phyloP scores from a whole-genome alignment of 2,797 vertebrate species.

The Cryptoprocta ferox region DNA sequence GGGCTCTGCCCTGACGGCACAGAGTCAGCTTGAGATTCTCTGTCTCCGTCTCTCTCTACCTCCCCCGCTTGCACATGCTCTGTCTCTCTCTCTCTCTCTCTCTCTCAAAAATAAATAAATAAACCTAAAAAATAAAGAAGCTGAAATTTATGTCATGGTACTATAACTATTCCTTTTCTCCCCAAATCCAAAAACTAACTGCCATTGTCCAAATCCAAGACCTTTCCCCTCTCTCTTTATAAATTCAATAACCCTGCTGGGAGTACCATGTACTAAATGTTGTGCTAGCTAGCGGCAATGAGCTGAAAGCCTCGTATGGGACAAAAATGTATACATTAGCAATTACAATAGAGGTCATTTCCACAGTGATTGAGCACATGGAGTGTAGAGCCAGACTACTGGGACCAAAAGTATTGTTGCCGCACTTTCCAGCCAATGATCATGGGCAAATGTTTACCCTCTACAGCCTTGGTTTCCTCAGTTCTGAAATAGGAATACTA shows the following conservation, averaged over 20 bases:
- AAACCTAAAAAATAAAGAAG: background rate
- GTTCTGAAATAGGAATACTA: background rate
- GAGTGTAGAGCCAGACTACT: background rate
- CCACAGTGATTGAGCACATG: background rate
- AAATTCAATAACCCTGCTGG: background rate
- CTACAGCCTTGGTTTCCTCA: background rate
- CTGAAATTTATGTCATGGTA: background rate
- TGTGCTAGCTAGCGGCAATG: background rate
- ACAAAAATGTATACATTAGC: background rate
- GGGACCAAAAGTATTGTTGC: background rate
- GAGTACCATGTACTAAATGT: background rate
- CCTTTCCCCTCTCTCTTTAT: background rate
- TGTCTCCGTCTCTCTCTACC: too few species aligned
- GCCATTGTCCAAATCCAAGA: background rate
- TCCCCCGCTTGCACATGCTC: too few species aligned
- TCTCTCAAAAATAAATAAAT: too few species aligned
- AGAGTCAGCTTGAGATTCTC: too few species aligned
- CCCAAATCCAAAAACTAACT: background rate
- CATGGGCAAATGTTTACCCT: background rate
- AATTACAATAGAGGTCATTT: background rate
- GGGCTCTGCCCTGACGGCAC: too few species aligned
- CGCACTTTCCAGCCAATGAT: background rate
- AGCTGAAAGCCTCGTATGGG: background rate
- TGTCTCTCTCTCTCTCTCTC: too few species aligned
- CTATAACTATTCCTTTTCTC: background rate